Base-by-base conservation (phyloP, 2,888 invertebrate species). In the Phragmatobia fuliginosa region DNA sequence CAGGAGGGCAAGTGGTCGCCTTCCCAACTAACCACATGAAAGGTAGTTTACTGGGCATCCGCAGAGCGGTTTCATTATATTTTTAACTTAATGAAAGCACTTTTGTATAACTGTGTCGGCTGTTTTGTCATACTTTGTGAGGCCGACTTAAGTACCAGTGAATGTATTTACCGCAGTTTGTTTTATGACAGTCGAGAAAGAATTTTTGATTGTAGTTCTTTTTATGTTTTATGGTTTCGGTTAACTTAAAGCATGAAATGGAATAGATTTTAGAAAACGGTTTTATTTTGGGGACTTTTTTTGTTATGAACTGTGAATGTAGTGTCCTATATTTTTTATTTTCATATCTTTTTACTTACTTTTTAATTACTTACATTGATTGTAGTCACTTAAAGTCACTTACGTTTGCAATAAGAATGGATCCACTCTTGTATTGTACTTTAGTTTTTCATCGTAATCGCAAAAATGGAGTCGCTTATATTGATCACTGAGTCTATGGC, bases 41-140 rank as follows among this genome's bases (percentile, higher is more conserved):
- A 83, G 81, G 77, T 77, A 81, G 76, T 76, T 75, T 71, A 74
- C 75, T 71, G 73, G 70, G 64, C 70, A 75, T 75, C 72, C 79
- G 74, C 73, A 71, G 72, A 74, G 73, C 73, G 72, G 81, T 82
- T 74, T 79, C 76, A 79, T 82, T 81, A 76, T 81, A 82, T 83
- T 82, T 82, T 82, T 78, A 83, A 79, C 83, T 82, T 82, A 76
- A 81, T 76, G 81, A 77, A 74, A 58, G 68, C 70, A 75, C 74
- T 76, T 80, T 69, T 77, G 67, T 72, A 75, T 72, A 73, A 80
- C 77, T 78, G 74, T 72, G 80, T 72, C 76, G 73, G 67, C 65
- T 71, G 68, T 75, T 80, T 71, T 71, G 70, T 74, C 70, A 69
- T 81, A 77, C 71, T 82, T 74, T 71, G 60, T 64, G 59, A 68